Percentiles rank a stretch among this genome's conserved stretches.
phyloP scores from a whole-genome alignment of 2,888 invertebrate species.

The Eupithecia tripunctaria region DNA sequence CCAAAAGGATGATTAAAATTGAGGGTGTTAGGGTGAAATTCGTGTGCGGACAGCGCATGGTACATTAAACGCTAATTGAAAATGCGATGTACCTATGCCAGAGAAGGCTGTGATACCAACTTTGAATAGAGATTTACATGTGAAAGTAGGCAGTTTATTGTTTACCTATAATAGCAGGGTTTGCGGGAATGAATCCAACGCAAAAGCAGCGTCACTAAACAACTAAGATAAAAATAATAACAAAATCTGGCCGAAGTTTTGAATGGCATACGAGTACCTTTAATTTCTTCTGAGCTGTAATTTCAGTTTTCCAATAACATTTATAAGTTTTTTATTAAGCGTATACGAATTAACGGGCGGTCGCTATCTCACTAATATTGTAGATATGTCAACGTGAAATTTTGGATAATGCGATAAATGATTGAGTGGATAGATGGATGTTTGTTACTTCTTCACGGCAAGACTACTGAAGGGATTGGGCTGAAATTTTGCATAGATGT shows the following conservation, averaged over 20 bases:
- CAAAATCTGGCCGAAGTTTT: neutral
- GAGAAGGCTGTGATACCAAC: constrained; percentile 42
- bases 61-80: constrained; percentile 57
- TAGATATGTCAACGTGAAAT: no score
- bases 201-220: neutral
- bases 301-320: no score
- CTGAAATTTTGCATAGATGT: no score
- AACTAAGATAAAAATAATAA: neutral
- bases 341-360: no score
- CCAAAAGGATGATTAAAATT: constrained; percentile 49
- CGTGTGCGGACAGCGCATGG: constrained; percentile 44
- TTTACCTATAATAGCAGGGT: constrained; percentile 13
- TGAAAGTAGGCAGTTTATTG: constrained; percentile 35
- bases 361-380: no score
- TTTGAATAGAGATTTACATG: constrained; percentile 40
- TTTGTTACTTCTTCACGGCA: no score
- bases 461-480: no score
- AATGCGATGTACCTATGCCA: constrained; percentile 45
- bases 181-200: neutral
- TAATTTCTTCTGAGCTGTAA: no score
- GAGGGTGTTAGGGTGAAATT: constrained; percentile 42
- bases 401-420: no score
- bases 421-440: no score
- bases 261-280: no score
- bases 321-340: no score